Percentiles rank a stretch among this genome's conserved stretches.
These are phyloP conservation scores for Lordiphosa fenestrarum DNA, from an alignment of 2,888 invertebrate species.

Conservation along the genomic window DNA sequence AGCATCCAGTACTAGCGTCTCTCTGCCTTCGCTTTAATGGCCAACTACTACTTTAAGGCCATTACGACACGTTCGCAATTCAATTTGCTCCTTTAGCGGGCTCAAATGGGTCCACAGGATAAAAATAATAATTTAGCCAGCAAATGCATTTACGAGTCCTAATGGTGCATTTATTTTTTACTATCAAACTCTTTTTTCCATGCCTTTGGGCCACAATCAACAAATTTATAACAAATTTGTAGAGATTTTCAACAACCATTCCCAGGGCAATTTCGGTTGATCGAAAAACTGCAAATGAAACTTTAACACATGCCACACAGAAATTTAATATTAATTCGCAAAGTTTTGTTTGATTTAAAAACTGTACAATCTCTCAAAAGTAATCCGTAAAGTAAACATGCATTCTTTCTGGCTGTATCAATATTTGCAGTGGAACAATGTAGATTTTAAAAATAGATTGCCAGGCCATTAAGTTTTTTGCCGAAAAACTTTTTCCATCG, in stretches of 20 bases:
- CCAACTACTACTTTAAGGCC: conserved; percentile 41
- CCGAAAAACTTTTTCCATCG: conserved; percentile 15
- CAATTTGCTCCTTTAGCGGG: conserved; percentile 51
- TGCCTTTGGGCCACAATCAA: conserved; percentile 23
- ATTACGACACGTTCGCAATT: conserved; percentile 61
- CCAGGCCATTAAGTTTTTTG: conserved; percentile 35
- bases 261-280: conserved; percentile 35
- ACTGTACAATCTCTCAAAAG: conserved; percentile 14
- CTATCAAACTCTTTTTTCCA: conserved; percentile 8
- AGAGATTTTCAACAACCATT: conserved; percentile 35
- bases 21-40: conserved; percentile 5
- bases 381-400: conserved; percentile 28
- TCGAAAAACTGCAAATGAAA: conserved; percentile 16
- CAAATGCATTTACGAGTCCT: conserved; percentile 4
- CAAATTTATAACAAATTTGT: conserved; percentile 29
- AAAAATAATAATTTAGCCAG: conserved; percentile 4
- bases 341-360: conserved; percentile 27
- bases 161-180: conserved; percentile 6
- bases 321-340: conserved; percentile 10
- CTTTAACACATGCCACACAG: conserved; percentile 12
- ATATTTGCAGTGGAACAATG: conserved; percentile 31
- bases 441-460: conserved; percentile 40
- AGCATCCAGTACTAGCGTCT: conserved; percentile 17
- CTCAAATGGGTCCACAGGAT: conserved; percentile 41
- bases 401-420: conserved; percentile 23